A percentile compares a stretch with the other conserved stretches of the same genome.
phyloP scores from a whole-genome alignment of 2,888 invertebrate species.

The Graphium colonna region DNA sequence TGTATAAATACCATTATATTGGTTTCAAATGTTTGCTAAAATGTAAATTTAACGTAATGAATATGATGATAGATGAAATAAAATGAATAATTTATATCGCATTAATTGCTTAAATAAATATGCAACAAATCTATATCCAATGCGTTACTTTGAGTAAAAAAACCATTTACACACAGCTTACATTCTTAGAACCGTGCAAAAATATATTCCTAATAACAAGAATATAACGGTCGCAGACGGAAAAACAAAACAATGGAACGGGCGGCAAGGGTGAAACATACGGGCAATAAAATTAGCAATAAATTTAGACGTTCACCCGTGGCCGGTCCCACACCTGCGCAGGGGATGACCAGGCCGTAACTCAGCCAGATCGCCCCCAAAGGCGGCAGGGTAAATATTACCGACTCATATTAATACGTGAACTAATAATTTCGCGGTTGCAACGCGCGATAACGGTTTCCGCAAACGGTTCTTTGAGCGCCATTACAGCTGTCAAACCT shows the following conservation, averaged over 20 bases:
- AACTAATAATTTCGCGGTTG: constrained; percentile 26
- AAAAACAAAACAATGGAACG: constrained; percentile 15
- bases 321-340: constrained; percentile 57
- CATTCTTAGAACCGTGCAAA: background rate
- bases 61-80: no score
- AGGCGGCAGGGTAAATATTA: constrained; percentile 40
- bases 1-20: no score
- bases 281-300: constrained; percentile 63
- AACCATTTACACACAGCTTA: no score
- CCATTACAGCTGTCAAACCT: no score
- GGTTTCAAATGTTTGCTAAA: no score
- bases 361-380: constrained; percentile 68
- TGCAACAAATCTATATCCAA: no score
- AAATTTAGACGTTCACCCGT: constrained; percentile 61
- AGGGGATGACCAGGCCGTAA: constrained; percentile 63
- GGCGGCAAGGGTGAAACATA: constrained; percentile 20
- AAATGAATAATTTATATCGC: no score
- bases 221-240: constrained; percentile 5
- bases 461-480: no score
- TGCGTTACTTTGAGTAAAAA: no score
- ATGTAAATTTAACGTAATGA: no score
- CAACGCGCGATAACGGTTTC: constrained; percentile 11
- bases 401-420: constrained; percentile 32
- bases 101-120: no score
- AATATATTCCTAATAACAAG: background rate